phyloP scores from a whole-genome alignment of 2,888 invertebrate species.

The Amaurobius ferox region DNA sequence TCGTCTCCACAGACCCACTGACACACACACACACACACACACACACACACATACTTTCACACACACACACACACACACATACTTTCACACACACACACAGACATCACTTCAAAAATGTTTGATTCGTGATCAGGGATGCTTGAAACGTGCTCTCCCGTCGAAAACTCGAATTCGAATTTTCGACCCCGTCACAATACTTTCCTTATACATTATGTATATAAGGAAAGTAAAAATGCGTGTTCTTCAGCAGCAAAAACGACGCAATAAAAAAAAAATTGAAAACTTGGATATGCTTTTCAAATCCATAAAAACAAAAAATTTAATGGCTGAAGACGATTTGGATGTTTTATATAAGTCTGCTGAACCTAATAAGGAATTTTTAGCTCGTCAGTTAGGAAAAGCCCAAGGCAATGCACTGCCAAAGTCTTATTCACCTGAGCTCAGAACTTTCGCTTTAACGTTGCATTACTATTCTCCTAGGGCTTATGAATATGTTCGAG shows the following conservation, averaged over 20 bases:
- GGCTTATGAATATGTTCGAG: slow-evolving; percentile 24
- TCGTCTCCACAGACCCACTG: too few relatives aligned
- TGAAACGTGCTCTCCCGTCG: too few relatives aligned
- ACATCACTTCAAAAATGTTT: too few relatives aligned
- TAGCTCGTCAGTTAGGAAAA: not conserved
- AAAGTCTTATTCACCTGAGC: not conserved
- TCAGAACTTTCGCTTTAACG: slow-evolving; percentile 8
- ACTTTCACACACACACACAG: too few relatives aligned
- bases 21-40: too few relatives aligned
- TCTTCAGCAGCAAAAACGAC: slow-evolving; percentile 14
- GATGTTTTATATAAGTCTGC: not conserved
- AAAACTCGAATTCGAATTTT: not conserved
- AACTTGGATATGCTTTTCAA: not conserved
- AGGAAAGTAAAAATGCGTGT: too few relatives aligned
- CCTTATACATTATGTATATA: too few relatives aligned
- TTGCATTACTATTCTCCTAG: slow-evolving; percentile 8
- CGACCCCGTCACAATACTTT: too few relatives aligned
- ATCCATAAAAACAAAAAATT: not conserved
- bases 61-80: too few relatives aligned
- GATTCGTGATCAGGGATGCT: too few relatives aligned
- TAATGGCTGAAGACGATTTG: not conserved
- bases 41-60: too few relatives aligned
- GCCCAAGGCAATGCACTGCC: not conserved
- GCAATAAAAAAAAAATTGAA: slow-evolving; percentile 1
- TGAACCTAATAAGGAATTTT: not conserved